A percentile compares a stretch with the other conserved stretches of the same genome.
Evolutionary conservation across 2,888 invertebrate species (phyloP).

Genomic region (Nineta flava): DNA sequence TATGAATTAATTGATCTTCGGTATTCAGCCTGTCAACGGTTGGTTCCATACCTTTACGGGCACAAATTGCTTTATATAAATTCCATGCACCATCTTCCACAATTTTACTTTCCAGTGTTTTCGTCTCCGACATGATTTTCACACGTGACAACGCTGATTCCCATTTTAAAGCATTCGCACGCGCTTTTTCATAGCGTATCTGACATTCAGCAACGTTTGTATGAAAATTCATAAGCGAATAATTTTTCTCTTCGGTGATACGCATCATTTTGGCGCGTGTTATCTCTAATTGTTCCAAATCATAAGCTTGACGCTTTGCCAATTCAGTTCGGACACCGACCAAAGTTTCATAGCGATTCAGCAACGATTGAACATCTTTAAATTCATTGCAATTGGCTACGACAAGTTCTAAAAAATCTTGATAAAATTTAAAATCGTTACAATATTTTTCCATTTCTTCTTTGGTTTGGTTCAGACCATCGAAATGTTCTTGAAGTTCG

Average conservation of each 20-base stretch:
- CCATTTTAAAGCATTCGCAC: constrained; percentile 41
- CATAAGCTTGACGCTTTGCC: constrained; percentile 36
- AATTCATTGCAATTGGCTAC: constrained; percentile 37
- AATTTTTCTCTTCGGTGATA: constrained; percentile 41
- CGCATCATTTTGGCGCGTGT: constrained; percentile 40
- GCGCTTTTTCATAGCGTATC: constrained; percentile 40
- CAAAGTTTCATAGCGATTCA: constrained; percentile 45
- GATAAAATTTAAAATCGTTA: constrained; percentile 38
- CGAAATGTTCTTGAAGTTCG: constrained; percentile 30
- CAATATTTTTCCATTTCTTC: constrained; percentile 40
- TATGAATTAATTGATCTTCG: constrained; percentile 42
- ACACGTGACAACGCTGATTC: constrained; percentile 40
- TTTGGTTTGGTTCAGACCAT: constrained; percentile 32
- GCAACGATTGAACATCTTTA: constrained; percentile 39
- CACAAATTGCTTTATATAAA: constrained; percentile 44
- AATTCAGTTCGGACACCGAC: constrained; percentile 40
- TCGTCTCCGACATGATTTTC: constrained; percentile 36
- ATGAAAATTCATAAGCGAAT: constrained; percentile 44
- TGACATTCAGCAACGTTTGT: constrained; percentile 42
- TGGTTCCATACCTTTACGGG: constrained; percentile 29
- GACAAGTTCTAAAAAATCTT: constrained; percentile 40
- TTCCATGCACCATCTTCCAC: constrained; percentile 42
- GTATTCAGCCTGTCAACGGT: constrained; percentile 32
- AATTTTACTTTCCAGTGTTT: constrained; percentile 38
- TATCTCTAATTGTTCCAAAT: constrained; percentile 37